phyloP scores from a whole-genome alignment of 2,113 vertebrate species.

The Herpetotheres cachinnans region DNA sequence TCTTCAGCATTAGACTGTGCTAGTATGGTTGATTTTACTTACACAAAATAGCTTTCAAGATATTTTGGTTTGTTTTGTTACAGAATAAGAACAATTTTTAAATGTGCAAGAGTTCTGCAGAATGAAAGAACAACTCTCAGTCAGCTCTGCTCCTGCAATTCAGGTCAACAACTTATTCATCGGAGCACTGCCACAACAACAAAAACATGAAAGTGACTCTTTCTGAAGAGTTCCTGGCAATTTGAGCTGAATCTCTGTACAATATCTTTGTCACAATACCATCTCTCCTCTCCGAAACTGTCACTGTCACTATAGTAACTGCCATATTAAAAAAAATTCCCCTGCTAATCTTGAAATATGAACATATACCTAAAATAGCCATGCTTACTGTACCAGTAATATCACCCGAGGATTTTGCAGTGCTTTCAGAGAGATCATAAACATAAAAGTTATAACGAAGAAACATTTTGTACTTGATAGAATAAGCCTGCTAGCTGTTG shows the following conservation, averaged over 20 bases:
- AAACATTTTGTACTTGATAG: background rate
- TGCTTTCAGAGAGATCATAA: background rate
- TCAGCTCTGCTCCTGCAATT: background rate
- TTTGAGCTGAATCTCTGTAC: background rate
- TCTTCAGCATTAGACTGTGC: background rate
- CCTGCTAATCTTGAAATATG: slow-evolving; percentile 36
- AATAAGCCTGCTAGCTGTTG: background rate
- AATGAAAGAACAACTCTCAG: background rate
- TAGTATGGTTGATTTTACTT: background rate
- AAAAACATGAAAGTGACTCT: background rate
- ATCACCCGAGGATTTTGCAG: background rate
- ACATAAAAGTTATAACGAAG: background rate
- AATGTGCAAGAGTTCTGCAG: background rate
- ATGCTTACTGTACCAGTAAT: background rate
- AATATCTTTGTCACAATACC: slow-evolving; percentile 19
- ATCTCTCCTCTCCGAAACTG: slow-evolving; percentile 21
- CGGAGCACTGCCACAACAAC: background rate
- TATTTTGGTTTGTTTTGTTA: background rate
- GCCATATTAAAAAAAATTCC: background rate
- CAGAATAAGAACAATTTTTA: background rate
- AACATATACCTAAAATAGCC: slow-evolving; percentile 44
- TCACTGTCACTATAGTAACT: slow-evolving; percentile 63
- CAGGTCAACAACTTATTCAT: background rate
- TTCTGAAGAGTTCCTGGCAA: background rate
- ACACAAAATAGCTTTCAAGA: background rate